Percentiles rank a stretch among this genome's conserved stretches.
Conservation (phyloP, 2,888 invertebrate species). For the Anarsia innoxiella region DNA sequence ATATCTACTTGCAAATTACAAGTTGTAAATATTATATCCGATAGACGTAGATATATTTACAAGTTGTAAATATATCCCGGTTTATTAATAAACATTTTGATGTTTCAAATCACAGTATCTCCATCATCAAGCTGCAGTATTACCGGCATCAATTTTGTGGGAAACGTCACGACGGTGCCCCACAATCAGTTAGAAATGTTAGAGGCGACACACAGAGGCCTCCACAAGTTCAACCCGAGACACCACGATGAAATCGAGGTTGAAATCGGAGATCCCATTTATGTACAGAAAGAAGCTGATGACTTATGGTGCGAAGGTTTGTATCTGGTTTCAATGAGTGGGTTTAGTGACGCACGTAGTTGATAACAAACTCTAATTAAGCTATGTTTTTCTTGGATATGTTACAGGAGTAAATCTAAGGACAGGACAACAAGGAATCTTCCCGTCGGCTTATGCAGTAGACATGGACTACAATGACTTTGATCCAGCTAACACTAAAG, state of each 20-base stretch:
- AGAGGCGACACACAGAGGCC: slow-evolving; percentile 95
- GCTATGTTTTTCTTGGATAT: too few relatives aligned
- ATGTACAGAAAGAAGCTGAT: slow-evolving; percentile 96
- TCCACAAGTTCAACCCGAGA: slow-evolving; percentile 96
- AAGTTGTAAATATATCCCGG: too few relatives aligned
- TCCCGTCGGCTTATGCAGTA: slow-evolving; percentile 97
- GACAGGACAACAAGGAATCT: slow-evolving; percentile 94
- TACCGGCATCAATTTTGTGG: slow-evolving; percentile 73
- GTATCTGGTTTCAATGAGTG: too few relatives aligned
- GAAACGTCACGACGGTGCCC: slow-evolving; percentile 81
- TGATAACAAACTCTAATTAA: neutral
- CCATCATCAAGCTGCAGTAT: slow-evolving; percentile 76
- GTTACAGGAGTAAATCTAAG: slow-evolving; percentile 93
- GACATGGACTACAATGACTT: slow-evolving; percentile 98
- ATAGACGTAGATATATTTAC: too few relatives aligned
- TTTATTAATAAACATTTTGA: too few relatives aligned
- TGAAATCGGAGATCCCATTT: slow-evolving; percentile 97
- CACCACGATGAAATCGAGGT: slow-evolving; percentile 97
- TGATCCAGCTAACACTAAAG: slow-evolving; percentile 89
- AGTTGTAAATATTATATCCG: too few relatives aligned
- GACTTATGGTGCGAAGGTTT: slow-evolving; percentile 98
- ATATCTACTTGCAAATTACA: too few relatives aligned
- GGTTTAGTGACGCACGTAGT: neutral
- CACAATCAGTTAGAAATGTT: slow-evolving; percentile 88
- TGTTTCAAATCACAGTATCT: too few relatives aligned